Percentiles rank a stretch among this genome's conserved stretches.
Evolutionary conservation across 2,797 vertebrate genomes (phyloP).

Genomic region (Anguilla pacifica): DNA sequence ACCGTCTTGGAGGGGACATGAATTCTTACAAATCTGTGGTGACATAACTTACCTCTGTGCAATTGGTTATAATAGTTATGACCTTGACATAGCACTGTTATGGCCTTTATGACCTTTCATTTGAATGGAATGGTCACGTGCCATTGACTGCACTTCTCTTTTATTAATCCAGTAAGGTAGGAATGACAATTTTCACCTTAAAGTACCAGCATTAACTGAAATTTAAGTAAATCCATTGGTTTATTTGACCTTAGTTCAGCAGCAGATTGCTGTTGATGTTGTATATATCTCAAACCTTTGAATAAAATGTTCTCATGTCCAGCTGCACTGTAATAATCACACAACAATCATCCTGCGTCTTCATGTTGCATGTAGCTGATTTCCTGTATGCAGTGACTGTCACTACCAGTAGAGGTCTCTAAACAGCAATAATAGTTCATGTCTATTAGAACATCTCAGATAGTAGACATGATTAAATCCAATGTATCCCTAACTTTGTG

Average conservation of each 20-base stretch:
- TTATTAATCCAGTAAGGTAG: neutral
- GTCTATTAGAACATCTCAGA: neutral
- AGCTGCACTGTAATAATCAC: neutral
- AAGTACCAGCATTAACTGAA: neutral
- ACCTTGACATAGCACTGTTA: neutral
- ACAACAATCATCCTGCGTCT: neutral
- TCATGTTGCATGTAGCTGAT: neutral
- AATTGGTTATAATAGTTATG: neutral
- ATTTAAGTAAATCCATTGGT: neutral
- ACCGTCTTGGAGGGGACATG: neutral
- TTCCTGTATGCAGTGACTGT: neutral
- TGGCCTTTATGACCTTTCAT: slow-evolving; percentile 17
- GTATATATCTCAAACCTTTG: neutral
- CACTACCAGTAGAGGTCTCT: slow-evolving; percentile 30
- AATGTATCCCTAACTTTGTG: neutral
- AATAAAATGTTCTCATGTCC: neutral
- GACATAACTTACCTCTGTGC: slow-evolving; percentile 18
- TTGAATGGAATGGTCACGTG: slow-evolving; percentile 1
- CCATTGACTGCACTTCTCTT: neutral
- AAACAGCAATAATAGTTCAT: slow-evolving; percentile 11
- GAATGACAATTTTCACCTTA: neutral
- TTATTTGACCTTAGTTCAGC: neutral
- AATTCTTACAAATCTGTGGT: slow-evolving; percentile 4
- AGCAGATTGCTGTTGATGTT: neutral
- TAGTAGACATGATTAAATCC: neutral